A percentile compares a stretch with the other conserved stretches of the same genome.
Evolutionary conservation across 37 sponge, comb jelly and placozoan genomes (phyloP).

Genomic region (Hormiphora californensis): DNA sequence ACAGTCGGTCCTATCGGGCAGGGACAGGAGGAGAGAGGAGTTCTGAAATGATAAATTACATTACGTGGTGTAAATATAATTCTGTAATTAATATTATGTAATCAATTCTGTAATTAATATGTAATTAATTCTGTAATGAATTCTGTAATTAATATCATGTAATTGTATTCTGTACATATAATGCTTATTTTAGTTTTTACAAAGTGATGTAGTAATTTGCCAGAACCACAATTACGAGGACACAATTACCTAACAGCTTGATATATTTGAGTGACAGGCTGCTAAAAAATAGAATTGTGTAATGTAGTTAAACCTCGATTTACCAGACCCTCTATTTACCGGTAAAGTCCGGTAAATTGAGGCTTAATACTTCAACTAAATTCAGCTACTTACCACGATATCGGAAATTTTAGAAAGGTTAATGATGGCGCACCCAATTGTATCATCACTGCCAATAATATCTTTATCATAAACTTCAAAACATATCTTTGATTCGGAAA

Average conservation of each 20-base stretch:
- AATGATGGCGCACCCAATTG: neutral
- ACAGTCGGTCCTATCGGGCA: conserved; percentile 3
- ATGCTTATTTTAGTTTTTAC: no score
- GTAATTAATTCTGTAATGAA: neutral
- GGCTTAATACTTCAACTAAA: no score
- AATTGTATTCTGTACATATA: neutral
- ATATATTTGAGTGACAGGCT: no score
- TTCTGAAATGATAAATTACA: no score
- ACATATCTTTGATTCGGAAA: neutral
- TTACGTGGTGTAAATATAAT: no score
- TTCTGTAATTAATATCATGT: neutral
- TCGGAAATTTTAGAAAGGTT: neutral
- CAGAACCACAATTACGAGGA: no score
- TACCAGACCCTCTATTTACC: no score
- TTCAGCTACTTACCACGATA: neutral
- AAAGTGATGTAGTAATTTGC: no score
- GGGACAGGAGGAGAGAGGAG: neutral
- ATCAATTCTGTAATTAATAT: neutral
- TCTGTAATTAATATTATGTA: neutral
- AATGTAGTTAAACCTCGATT: no score
- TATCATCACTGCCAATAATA: neutral
- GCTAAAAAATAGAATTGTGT: no score
- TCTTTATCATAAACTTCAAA: conserved; percentile 34
- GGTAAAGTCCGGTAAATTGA: no score
- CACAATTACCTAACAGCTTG: no score